Base-by-base conservation (phyloP, 2,113 vertebrate genomes). In the Lamprotornis superbus region DNA sequence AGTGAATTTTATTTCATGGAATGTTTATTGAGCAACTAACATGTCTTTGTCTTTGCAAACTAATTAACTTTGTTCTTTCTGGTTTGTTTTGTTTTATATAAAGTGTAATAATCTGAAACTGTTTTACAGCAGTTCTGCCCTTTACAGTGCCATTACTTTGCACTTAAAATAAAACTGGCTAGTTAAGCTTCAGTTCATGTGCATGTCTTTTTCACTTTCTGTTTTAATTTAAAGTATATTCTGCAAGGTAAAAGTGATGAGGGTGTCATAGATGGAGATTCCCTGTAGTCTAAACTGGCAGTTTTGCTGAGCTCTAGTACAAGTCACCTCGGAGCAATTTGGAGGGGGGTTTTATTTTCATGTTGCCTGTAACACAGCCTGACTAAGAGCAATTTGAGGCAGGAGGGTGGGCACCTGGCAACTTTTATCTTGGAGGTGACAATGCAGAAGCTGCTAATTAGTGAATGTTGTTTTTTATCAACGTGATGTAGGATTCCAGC, bases 391-490 rank as follows among this genome's bases (percentile, higher is more conserved):
- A 97, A 78, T 95, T 91, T 90, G 67, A 97, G 86, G 96, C 94
- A 97, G 95, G 93, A 81, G 94, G 77, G 76, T 47, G 74, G 96
- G 90, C 73, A 88, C 83, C 93, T 96, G 92, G 96, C 74, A 96
- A 96, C 97, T 97, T 98, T 97, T 88, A 95, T 98, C 97, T 97
- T 91, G 90, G 95, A 97, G 96, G 94, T 98, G 92, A 96, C 97
- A 97, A 90, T 96, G 97, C 94, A 97, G 97, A 97, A 47, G 30
- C 93, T 96, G 91, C 95, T 98, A 98, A 98, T 98, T 98, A 98
- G 97, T 68, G 96, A 95, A 79, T 87, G 87, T 81, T 96, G 74
- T 95, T 97, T 97, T 97, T 46, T 94, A 97, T 95, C 95, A 96
- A 95, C 83, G 89, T 46, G 83, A 71, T 91, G 76, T 87, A 21